A percentile compares a stretch with the other conserved stretches of the same genome.
These are phyloP conservation scores for Brachyopa scutellaris DNA, from an alignment of 2,888 invertebrate genomes.

Conservation along the genomic window DNA sequence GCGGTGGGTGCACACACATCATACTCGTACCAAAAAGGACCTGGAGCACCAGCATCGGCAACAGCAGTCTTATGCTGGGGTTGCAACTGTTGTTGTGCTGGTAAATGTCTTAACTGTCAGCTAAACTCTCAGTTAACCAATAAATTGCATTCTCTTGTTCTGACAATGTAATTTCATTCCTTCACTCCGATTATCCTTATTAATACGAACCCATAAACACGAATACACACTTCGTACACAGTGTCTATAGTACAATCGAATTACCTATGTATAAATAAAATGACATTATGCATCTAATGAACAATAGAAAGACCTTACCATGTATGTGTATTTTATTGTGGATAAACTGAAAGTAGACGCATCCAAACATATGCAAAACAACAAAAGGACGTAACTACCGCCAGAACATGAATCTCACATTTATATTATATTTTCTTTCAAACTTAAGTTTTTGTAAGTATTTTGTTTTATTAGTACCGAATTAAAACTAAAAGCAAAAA, in stretches of 20 bases:
- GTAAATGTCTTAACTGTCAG: slow-evolving; percentile 61
- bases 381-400: slow-evolving; percentile 39
- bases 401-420: slow-evolving; percentile 4
- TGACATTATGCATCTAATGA: slow-evolving; percentile 48
- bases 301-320: slow-evolving; percentile 32
- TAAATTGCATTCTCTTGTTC: slow-evolving; percentile 69
- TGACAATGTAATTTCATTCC: slow-evolving; percentile 55
- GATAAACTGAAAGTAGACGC: no score
- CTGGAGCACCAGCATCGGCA: background rate
- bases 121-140: slow-evolving; percentile 66
- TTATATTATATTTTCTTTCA: slow-evolving; percentile 11
- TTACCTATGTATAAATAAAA: slow-evolving; percentile 62
- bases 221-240: slow-evolving; percentile 22
- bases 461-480: slow-evolving; percentile 67
- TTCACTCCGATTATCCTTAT: slow-evolving; percentile 20
- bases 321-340: background rate
- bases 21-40: background rate
- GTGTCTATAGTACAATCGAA: slow-evolving; percentile 64
- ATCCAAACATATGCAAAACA: background rate
- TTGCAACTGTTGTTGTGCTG: slow-evolving; percentile 43
- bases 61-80: background rate
- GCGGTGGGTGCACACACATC: background rate
- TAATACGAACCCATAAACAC: slow-evolving; percentile 13
- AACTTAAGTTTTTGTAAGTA: slow-evolving; percentile 32
- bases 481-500: slow-evolving; percentile 64